Evolutionary conservation across 1,140 invertebrate genomes (phyloP), one percentile per base, ranked within the genome.

Genomic region (Drosophila lowei): DNA sequence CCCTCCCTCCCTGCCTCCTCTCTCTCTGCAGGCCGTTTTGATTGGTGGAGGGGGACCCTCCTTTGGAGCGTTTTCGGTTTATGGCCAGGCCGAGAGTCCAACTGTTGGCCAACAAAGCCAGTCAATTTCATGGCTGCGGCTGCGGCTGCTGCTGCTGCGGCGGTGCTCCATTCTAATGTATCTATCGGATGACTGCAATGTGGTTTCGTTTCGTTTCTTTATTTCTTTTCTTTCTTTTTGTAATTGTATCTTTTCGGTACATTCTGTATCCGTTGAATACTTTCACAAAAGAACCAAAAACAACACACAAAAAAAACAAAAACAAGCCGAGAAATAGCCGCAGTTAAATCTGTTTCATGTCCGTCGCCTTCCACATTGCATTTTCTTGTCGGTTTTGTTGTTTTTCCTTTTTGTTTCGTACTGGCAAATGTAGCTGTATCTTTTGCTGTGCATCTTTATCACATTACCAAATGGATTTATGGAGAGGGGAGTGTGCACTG

Each of bases 91-190:
- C 44, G 8, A 30, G 8, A 43, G 61, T 65, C 38, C 61, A 41
- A 66, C 34, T 41, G 55, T 75, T 80, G 81, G 81, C 80, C 77
- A 84, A 86, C 77, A 74, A 80, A 81, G 63, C 48, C 67, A 77
- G 81, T 62, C 81, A 86, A 86, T 85, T 86, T 85, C 77, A 85
- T 85, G 80, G 77, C 81, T 67, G 46, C 63, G 50, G 48, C 50
- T 44, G 48, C 70, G 55, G 30, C 30, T 3, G 30, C 34, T 0
- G 3, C 11, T 9, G 9, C 30, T 3, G 34, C 63, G 55, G 46
- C 50, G 46, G 44, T 43, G 48, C 71, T 75, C 73, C 81, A 70
- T 86, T 85, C 81, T 80, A 86, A 81, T 80, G 64, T 86, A 66
- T 73, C 38, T 67, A 75, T 67, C 55, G 38, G 44, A 47, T 75